phyloP scores from a whole-genome alignment of 2,113 vertebrate genomes.

The Rhizomys pruinosus region DNA sequence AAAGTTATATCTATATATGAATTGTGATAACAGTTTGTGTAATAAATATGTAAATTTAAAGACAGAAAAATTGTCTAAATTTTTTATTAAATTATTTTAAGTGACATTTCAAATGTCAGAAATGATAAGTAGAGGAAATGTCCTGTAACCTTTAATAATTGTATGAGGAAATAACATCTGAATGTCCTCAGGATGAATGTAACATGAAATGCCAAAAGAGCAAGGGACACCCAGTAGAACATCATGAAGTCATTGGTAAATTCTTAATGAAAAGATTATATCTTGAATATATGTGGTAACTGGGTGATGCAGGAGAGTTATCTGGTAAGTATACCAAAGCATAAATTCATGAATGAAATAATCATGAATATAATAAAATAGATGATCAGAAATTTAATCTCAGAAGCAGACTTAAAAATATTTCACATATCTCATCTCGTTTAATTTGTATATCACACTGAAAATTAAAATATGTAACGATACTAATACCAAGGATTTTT shows the following conservation, averaged over 20 bases:
- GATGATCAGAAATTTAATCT: not conserved
- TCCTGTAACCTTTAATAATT: slow-evolving; percentile 22
- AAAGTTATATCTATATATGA: not conserved
- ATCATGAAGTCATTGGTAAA: slow-evolving; percentile 48
- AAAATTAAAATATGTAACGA: no score
- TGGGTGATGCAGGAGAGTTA: not conserved
- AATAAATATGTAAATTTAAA: not conserved
- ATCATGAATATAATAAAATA: not conserved
- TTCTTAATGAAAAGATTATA: slow-evolving; percentile 35
- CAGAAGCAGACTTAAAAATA: not conserved
- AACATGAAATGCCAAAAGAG: slow-evolving; percentile 63
- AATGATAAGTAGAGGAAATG: not conserved
- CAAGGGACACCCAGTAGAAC: slow-evolving; percentile 16
- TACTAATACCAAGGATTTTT: no score
- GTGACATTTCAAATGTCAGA: slow-evolving; percentile 46
- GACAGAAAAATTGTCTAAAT: not conserved
- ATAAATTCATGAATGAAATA: not conserved
- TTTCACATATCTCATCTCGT: not conserved
- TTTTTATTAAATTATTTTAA: slow-evolving; percentile 35
- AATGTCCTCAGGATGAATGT: slow-evolving; percentile 39
- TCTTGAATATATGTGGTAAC: not conserved
- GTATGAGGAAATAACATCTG: slow-evolving; percentile 16
- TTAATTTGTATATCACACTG: slow-evolving; percentile 6
- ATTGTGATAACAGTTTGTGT: not conserved
- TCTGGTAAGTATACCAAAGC: no score